Evolutionary conservation across 2,888 invertebrate genomes (phyloP).

Genomic region (Pyrgus malvae): DNA sequence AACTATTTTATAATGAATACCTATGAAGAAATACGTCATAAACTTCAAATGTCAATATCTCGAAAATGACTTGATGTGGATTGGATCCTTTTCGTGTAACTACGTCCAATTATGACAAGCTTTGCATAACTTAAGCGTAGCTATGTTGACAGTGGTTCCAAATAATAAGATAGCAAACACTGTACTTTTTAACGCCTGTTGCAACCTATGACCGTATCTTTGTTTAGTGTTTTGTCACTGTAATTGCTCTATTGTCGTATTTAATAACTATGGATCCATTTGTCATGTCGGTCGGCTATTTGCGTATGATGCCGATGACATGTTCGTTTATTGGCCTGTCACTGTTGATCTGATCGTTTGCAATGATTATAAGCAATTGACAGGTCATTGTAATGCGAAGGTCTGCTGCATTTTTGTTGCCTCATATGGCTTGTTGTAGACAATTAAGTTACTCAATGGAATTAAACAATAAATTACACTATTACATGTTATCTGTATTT

Average conservation of each 20-base stretch:
- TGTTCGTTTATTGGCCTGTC: conserved; percentile 37
- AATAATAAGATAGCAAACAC: too few species aligned
- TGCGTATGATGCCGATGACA: conserved; percentile 42
- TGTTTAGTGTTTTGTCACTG: conserved; percentile 57
- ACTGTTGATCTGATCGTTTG: conserved; percentile 22
- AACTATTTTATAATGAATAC: too few species aligned
- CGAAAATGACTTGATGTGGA: too few species aligned
- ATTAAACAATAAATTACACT: too few species aligned
- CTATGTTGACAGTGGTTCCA: too few species aligned
- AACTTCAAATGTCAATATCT: too few species aligned
- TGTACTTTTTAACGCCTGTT: not conserved
- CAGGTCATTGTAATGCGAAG: conserved; percentile 7
- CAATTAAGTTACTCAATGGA: too few species aligned
- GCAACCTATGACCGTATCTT: conserved; percentile 53
- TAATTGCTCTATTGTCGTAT: conserved; percentile 69
- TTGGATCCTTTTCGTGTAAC: too few species aligned
- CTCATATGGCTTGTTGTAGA: not conserved
- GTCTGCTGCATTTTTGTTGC: conserved; percentile 4
- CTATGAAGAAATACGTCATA: too few species aligned
- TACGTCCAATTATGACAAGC: too few species aligned
- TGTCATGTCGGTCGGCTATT: conserved; percentile 43
- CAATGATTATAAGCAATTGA: conserved; percentile 3
- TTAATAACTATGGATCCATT: conserved; percentile 53
- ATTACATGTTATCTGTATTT: too few species aligned
- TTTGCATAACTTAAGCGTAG: too few species aligned